Evolutionary conservation across 64 coral and sea anemone genomes (phyloP).

Genomic region (Pocillopora verrucosa): DNA sequence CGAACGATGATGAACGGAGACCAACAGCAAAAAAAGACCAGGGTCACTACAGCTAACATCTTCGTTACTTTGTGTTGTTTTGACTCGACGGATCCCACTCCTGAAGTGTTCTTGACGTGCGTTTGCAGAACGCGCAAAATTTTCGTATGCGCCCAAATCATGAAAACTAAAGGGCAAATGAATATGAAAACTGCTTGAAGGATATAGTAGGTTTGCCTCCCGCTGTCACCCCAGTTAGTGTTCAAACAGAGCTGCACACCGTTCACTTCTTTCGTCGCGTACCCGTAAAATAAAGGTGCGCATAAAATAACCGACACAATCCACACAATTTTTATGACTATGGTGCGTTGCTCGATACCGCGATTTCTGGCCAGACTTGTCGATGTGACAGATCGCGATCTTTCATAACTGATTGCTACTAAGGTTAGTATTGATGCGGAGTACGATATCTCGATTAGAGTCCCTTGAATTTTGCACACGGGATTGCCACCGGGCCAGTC

Average conservation of each 20-base stretch:
- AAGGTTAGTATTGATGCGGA: constrained; percentile 78
- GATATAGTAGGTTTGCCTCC: constrained; percentile 71
- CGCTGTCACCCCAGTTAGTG: constrained; percentile 70
- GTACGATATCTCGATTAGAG: constrained; percentile 79
- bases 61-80: constrained; percentile 87
- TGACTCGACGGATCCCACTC: constrained; percentile 15
- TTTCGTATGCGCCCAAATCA: constrained; percentile 83
- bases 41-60: constrained; percentile 85
- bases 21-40: constrained; percentile 82
- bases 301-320: constrained; percentile 58
- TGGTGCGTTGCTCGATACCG: constrained; percentile 51
- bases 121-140: constrained; percentile 64
- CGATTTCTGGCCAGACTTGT: constrained; percentile 68
- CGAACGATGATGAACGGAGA: constrained; percentile 73
- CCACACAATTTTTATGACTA: constrained; percentile 76
- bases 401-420: constrained; percentile 81
- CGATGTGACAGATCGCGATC: constrained; percentile 66
- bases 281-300: constrained; percentile 75
- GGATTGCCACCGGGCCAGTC: constrained; percentile 71
- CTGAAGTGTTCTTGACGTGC: constrained; percentile 38
- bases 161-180: constrained; percentile 65
- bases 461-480: constrained; percentile 73
- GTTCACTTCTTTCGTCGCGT: constrained; percentile 24
- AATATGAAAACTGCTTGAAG: constrained; percentile 75
- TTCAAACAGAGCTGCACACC: constrained; percentile 59